A percentile compares a stretch with the other conserved stretches of the same genome.
These are phyloP conservation scores for Euleptes europaea DNA, from an alignment of 2,113 vertebrate genomes.

Conservation along the genomic window DNA sequence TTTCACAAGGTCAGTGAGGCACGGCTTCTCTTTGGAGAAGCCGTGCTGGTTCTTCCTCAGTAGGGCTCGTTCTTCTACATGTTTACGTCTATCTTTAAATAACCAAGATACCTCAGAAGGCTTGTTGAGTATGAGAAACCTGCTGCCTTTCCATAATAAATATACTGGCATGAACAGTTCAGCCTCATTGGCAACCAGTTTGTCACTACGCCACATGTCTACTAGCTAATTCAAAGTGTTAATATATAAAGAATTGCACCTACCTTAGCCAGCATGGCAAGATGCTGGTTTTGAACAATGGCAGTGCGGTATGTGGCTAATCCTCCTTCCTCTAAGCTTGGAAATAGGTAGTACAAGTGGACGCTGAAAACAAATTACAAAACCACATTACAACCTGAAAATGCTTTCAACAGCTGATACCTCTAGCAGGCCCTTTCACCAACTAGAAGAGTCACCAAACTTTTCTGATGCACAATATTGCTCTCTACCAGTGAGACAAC, in stretches of 20 bases:
- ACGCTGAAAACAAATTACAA: constrained; percentile 78
- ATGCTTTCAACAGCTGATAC: neutral
- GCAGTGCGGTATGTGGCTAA: constrained; percentile 96
- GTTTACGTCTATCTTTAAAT: too few relatives aligned
- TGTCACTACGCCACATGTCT: fast-evolving
- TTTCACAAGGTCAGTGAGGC: too few relatives aligned
- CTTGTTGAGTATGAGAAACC: neutral
- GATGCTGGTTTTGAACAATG: constrained; percentile 98
- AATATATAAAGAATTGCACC: neutral
- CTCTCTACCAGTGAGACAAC: fast-evolving
- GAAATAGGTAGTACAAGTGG: constrained; percentile 97
- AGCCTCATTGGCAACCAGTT: neutral
- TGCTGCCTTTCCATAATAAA: neutral
- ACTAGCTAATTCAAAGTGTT: neutral
- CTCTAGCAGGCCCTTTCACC: neutral
- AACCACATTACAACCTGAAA: neutral
- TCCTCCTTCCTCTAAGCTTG: constrained; percentile 93
- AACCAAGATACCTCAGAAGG: neutral
- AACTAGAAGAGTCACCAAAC: fast-evolving
- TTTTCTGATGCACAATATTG: neutral
- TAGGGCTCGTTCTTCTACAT: too few relatives aligned
- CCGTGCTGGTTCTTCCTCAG: too few relatives aligned
- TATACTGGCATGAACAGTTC: neutral
- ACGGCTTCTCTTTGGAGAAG: too few relatives aligned
- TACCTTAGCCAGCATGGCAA: constrained; percentile 98